Evolutionary conservation across 2,113 vertebrate species (phyloP), one percentile per base, ranked within the genome.

Genomic region (Boleophthalmus pectinirostris): DNA sequence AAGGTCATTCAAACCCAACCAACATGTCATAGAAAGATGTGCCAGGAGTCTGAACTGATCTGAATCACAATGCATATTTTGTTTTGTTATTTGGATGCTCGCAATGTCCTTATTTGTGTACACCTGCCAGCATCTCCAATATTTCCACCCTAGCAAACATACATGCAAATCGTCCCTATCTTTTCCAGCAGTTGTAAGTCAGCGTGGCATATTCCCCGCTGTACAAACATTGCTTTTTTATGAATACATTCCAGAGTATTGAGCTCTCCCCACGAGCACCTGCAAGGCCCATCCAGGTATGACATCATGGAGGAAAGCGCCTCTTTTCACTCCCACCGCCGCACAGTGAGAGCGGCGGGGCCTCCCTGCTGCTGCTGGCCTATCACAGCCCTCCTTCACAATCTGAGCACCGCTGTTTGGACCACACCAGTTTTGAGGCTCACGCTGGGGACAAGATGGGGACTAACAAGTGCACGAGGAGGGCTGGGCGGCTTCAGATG

Each of bases 331-430:
- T 74, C 66, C 25, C 23, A 1, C n/a, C 65, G 73, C 23, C 67
- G 47, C 68, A 45, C 73, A 70, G 66, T 80, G 75, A 51, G 68
- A 72, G 38, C 66, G 46, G 47, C 75, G 64, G 43, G 10, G 71
- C 57, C 65, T 72, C 75, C 66, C 73, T 25, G 67, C 61, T 76
- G 68, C 21, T 66, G 70, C 73, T 60, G 15, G 61, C 46, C 24
- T 81, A 78, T 65, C 49, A 79, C 73, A 11, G 58, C 68, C 58
- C 51, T 85, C 79, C 77, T 63, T 46, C 69, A 82, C 82, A 83
- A 85, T 86, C 78, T 73, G 90, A 91, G 90, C 87, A 68, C 68
- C 82, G 85, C 84, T 68, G 84, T 86, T 78, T 77, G 24, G 75
- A 72, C 73, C 77, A 64, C 51, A 68, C 73, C 85, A 82, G 78